These are phyloP conservation scores for Acronicta leporina DNA, from an alignment of 2,888 invertebrate species.

Conservation along the genomic window DNA sequence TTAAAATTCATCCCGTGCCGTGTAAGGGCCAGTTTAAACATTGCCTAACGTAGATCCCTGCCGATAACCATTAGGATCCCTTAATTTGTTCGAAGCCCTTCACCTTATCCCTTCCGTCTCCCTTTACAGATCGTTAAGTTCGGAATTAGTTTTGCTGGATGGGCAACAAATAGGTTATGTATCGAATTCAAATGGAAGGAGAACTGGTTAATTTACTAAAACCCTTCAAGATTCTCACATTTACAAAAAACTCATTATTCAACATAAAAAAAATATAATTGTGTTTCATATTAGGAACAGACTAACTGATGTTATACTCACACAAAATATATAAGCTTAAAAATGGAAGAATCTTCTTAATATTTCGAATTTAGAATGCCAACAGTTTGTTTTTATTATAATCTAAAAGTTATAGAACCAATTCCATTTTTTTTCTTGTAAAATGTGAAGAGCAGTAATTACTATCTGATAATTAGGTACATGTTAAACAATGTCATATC, in stretches of 20 bases:
- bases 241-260: no score
- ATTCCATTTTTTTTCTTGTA: neutral
- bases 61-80: conserved; percentile 88
- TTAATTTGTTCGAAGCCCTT: conserved; percentile 87
- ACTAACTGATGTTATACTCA: no score
- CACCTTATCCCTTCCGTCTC: conserved; percentile 87
- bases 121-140: conserved; percentile 84
- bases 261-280: no score
- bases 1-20: conserved; percentile 85
- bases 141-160: conserved; percentile 60
- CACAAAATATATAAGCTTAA: no score
- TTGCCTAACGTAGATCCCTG: conserved; percentile 75
- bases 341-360: no score
- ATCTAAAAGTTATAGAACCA: no score
- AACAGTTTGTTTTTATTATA: no score
- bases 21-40: conserved; percentile 78
- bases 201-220: neutral
- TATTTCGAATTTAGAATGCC: no score
- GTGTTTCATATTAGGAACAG: no score
- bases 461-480: neutral
- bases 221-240: no score
- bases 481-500: conserved; percentile 50
- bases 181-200: neutral
- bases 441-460: neutral
- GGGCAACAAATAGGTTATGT: conserved; percentile 27